Evolutionary conservation across 2,888 invertebrate species (phyloP).

Genomic region (Flexamia atlantica): DNA sequence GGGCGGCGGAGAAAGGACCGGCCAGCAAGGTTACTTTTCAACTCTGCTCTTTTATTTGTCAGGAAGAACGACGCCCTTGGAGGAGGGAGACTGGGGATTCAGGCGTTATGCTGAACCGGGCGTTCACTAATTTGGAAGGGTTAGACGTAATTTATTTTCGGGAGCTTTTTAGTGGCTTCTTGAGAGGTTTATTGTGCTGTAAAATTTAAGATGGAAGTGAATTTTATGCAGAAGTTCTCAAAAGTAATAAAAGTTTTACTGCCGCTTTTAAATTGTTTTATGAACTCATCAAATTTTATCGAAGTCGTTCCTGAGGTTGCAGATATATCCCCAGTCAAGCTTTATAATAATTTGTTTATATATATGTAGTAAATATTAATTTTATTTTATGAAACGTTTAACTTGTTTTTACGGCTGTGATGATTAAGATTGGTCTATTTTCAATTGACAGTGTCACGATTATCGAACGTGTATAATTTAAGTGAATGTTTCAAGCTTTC

Average conservation of each 20-base stretch:
- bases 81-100: constrained; percentile 10
- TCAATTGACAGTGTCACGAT: too few relatives aligned
- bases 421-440: too few relatives aligned
- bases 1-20: constrained; percentile 19
- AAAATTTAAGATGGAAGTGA: not conserved
- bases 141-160: not conserved
- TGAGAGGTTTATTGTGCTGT: not conserved
- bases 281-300: too few relatives aligned
- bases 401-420: too few relatives aligned
- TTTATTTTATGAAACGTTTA: too few relatives aligned
- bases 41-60: constrained; percentile 2
- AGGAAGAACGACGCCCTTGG: constrained; percentile 15
- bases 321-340: too few relatives aligned
- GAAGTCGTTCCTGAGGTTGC: too few relatives aligned
- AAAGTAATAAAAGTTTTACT: too few relatives aligned
- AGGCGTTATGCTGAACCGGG: not conserved
- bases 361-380: too few relatives aligned
- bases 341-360: too few relatives aligned
- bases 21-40: constrained; percentile 16
- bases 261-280: not conserved
- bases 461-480: too few relatives aligned
- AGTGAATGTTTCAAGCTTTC: too few relatives aligned
- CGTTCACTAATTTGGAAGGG: not conserved
- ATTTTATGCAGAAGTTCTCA: not conserved
- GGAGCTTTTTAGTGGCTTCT: not conserved